These are phyloP conservation scores for Marasmarcha lunaedactyla DNA, from an alignment of 2,888 invertebrate genomes.

Conservation along the genomic window DNA sequence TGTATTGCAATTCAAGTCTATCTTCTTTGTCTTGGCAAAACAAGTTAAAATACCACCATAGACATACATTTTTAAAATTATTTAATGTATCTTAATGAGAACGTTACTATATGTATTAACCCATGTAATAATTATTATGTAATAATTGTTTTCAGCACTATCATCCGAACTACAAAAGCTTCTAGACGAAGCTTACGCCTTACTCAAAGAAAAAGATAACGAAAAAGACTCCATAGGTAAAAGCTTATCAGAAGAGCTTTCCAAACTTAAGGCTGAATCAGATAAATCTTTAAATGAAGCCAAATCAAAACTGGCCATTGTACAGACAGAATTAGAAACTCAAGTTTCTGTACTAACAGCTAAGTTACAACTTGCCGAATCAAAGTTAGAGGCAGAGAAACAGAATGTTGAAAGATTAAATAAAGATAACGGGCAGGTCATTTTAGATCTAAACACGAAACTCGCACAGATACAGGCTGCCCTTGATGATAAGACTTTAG, in stretches of 20 bases:
- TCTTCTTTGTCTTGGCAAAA: too few species aligned
- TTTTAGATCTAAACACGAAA: conserved; percentile 57
- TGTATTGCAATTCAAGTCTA: too few species aligned
- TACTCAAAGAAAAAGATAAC: conserved; percentile 60
- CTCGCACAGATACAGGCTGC: conserved; percentile 56
- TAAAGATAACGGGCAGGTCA: conserved; percentile 57
- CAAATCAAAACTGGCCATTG: conserved; percentile 76
- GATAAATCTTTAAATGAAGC: conserved; percentile 61
- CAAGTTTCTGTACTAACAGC: conserved; percentile 66
- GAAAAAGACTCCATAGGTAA: conserved; percentile 63
- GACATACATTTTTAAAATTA: too few species aligned
- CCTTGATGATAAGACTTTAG: conserved; percentile 62
- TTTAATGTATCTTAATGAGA: too few species aligned
- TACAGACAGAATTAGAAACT: conserved; percentile 71
- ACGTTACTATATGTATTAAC: too few species aligned
- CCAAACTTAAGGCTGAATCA: conserved; percentile 56
- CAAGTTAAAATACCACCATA: too few species aligned
- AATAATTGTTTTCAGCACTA: conserved; percentile 40
- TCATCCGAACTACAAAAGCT: conserved; percentile 62
- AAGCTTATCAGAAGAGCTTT: conserved; percentile 59
- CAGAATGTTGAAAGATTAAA: conserved; percentile 56
- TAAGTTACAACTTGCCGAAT: conserved; percentile 64
- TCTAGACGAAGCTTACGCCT: conserved; percentile 61
- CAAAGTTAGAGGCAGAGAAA: conserved; percentile 55
- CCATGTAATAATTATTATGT: conserved; percentile 4